These are phyloP conservation scores for Penelope pileata DNA, from an alignment of 2,113 vertebrate species.

Conservation along the genomic window DNA sequence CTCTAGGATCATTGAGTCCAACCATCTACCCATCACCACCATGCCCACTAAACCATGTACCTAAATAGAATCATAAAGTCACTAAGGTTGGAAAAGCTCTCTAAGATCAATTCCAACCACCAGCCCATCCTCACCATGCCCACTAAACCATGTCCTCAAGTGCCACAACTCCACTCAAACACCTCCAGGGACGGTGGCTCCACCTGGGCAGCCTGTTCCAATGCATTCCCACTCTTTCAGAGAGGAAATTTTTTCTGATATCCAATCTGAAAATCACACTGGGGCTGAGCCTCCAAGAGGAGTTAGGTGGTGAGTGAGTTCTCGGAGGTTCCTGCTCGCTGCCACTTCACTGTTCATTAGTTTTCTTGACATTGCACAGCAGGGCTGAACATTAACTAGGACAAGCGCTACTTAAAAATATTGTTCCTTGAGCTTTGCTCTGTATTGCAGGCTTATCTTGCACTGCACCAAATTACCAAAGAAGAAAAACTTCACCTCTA, in stretches of 20 bases:
- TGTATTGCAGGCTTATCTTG: not conserved
- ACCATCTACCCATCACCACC: not conserved
- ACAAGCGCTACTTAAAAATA: not conserved
- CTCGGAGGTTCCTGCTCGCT: not conserved
- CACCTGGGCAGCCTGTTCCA: no score
- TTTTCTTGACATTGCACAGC: constrained; percentile 33
- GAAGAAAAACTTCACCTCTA: not conserved
- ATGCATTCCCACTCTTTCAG: not conserved
- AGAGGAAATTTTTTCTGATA: not conserved
- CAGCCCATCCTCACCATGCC: not conserved
- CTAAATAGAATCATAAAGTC: not conserved
- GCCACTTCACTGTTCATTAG: constrained; percentile 5
- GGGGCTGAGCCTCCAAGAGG: not conserved
- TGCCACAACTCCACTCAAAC: not conserved
- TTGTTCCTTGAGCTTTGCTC: constrained; percentile 49
- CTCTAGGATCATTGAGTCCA: not conserved
- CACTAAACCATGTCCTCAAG: not conserved
- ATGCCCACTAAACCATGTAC: not conserved
- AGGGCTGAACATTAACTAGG: constrained; percentile 58
- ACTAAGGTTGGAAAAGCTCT: not conserved
- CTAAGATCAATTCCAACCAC: not conserved
- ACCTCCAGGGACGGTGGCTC: not conserved
- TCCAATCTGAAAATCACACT: not conserved
- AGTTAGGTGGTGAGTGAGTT: not conserved
- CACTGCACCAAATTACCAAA: not conserved